Conservation (phyloP, 2,888 invertebrate species). For the Limnephilus lunatus region DNA sequence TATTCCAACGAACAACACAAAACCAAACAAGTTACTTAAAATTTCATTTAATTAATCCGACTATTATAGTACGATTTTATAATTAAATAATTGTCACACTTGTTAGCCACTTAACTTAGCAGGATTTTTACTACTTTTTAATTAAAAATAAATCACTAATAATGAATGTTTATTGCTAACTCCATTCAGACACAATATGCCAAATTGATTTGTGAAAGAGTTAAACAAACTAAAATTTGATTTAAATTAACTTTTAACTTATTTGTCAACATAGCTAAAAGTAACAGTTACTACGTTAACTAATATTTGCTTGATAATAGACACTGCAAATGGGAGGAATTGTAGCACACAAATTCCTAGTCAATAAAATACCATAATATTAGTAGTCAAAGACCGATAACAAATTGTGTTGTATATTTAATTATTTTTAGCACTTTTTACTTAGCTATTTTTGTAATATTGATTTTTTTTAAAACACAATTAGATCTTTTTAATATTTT, state of each 20-base stretch:
- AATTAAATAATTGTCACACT: not conserved
- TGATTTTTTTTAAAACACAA: too few species aligned
- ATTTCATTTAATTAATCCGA: not conserved
- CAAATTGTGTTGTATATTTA: too few species aligned
- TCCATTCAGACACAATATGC: not conserved
- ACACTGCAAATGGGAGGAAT: not conserved
- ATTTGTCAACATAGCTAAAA: not conserved
- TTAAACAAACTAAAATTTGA: not conserved
- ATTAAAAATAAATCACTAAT: not conserved
- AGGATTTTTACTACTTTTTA: not conserved
- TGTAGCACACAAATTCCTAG: not conserved
- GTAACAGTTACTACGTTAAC: not conserved
- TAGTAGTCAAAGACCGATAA: too few species aligned
- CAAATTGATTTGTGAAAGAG: not conserved
- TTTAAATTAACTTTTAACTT: not conserved
- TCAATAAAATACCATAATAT: not conserved
- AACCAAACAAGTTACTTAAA: not conserved
- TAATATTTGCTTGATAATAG: too few species aligned
- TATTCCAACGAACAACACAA: not conserved
- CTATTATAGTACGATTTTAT: not conserved
- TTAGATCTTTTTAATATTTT: too few species aligned
- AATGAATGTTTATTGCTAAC: not conserved
- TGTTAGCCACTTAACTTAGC: not conserved
- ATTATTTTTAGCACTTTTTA: too few species aligned
- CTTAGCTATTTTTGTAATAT: too few species aligned